These are phyloP conservation scores for Acanthisitta chloris DNA, from an alignment of 2,113 vertebrate genomes.

Conservation along the genomic window DNA sequence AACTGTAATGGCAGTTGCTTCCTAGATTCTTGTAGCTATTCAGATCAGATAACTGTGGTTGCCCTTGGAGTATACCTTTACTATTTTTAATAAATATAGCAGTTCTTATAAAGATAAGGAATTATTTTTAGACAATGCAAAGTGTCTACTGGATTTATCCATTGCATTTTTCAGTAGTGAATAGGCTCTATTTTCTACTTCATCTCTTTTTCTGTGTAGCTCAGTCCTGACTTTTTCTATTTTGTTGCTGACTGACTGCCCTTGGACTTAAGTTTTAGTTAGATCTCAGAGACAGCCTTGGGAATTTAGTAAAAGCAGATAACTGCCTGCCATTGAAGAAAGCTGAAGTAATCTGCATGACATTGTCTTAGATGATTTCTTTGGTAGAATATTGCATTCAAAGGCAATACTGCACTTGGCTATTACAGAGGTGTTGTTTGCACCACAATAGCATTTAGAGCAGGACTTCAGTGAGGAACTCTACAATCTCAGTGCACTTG, in stretches of 20 bases:
- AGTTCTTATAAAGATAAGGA: background rate
- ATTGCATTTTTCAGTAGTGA: background rate
- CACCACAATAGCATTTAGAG: background rate
- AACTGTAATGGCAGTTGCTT: background rate
- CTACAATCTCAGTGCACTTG: background rate
- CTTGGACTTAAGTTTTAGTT: background rate
- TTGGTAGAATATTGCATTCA: background rate
- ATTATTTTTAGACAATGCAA: background rate
- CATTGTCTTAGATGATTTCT: background rate
- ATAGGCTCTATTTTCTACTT: background rate
- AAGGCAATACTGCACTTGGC: background rate
- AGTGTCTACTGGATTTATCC: background rate
- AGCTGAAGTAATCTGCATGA: background rate
- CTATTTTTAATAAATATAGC: background rate
- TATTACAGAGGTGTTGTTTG: background rate
- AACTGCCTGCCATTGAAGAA: background rate
- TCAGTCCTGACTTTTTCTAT: background rate
- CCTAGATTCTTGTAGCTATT: background rate
- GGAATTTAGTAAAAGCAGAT: background rate
- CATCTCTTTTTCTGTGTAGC: background rate
- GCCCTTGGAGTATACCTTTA: background rate
- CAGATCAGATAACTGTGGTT: background rate
- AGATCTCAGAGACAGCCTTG: background rate
- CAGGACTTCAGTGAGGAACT: background rate
- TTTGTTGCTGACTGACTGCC: background rate